phyloP scores from a whole-genome alignment of 2,888 invertebrate genomes.

The Dendrolimus houi region DNA sequence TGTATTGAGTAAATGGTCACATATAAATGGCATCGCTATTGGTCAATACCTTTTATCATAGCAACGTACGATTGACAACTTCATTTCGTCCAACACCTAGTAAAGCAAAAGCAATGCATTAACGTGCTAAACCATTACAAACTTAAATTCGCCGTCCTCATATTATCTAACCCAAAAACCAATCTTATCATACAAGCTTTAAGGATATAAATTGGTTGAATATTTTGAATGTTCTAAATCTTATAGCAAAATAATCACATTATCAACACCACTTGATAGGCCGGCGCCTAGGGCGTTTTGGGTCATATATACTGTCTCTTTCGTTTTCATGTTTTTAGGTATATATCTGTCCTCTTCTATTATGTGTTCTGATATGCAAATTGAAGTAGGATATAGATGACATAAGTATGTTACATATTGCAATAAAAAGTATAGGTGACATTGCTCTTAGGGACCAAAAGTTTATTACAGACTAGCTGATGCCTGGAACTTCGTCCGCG shows the following conservation, averaged over 20 bases:
- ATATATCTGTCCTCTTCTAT: conserved; percentile 11
- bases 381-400: too few relatives aligned
- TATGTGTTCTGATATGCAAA: neutral
- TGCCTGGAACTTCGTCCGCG: too few relatives aligned
- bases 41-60: conserved; percentile 4
- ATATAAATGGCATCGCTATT: neutral
- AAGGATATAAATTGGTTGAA: conserved; percentile 21
- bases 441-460: too few relatives aligned
- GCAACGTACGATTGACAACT: conserved; percentile 43
- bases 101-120: conserved; percentile 55
- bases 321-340: conserved; percentile 13
- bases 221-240: conserved; percentile 13
- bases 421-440: too few relatives aligned
- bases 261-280: conserved; percentile 51
- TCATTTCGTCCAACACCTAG: conserved; percentile 58
- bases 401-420: too few relatives aligned
- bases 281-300: conserved; percentile 47
- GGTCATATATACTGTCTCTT: conserved; percentile 30
- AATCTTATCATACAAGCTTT: conserved; percentile 23
- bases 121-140: conserved; percentile 23
- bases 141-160: conserved; percentile 16
- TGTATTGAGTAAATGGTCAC: too few relatives aligned
- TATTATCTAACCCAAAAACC: conserved; percentile 11
- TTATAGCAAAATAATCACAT: conserved; percentile 28
- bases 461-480: too few relatives aligned